Base-by-base conservation (phyloP, 1,140 invertebrate species). In the Panulirus ornatus region DNA sequence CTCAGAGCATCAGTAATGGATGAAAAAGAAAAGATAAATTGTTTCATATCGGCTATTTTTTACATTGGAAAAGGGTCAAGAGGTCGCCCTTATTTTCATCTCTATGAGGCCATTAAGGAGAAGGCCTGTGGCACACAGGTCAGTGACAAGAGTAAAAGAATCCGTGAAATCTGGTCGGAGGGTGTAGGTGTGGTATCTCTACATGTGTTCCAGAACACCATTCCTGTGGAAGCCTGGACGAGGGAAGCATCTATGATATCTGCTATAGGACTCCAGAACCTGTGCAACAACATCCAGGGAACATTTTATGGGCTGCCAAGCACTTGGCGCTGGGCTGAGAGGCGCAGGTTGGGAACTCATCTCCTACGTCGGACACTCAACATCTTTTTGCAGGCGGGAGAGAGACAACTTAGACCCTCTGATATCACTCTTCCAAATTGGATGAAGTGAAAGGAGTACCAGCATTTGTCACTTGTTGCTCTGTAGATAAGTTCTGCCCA, bases 171-270 rank as follows among this genome's bases (percentile, higher is more conserved):
- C 73, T 99, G 98, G 98, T 95, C 95, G 5, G 94, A 95, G 91
- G 96, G 96, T 38, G 93, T 95, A 22, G 98, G 98, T 16, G 97
- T 99, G 0, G 95, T 99, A 2, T 98, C 97, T 88, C 94, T 99
- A 0, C 97, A 98, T 92, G 95, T 98, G 70, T 99, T 98, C 93
- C 97, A 98, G 92, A 98, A 98, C 94, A 96, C 97, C 1, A 97
- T 98, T 88, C 96, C 97, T 0, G 97, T 96, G 0, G 98, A 99
- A 94, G 98, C 98, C 2, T 98, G 97, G 92, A 98, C 97, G 0
- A 95, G 98, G 88, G 98, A 99, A 94, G 98, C 98, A 0, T 95
- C 96, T 34, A 99, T 99, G 95, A 98, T 99, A 30, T 97, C 98
- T 92, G 97, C 97, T 0, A 93, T 99, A 47, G 86, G 86, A 2